Evolutionary conservation across 2,797 vertebrate genomes (phyloP).

Genomic region (Spinibarbus caldwelli): DNA sequence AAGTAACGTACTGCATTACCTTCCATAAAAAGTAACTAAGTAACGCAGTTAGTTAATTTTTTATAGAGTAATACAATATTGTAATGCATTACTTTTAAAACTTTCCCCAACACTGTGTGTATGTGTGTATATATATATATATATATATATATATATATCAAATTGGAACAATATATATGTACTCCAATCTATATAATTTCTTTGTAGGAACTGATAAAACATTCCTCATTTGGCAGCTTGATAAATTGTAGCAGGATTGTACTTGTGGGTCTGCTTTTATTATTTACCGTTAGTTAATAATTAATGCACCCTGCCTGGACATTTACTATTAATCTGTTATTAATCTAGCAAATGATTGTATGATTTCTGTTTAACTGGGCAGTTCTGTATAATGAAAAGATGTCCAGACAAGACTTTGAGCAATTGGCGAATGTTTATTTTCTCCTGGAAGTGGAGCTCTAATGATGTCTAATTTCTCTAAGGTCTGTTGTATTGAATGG

Average conservation of each 20-base stretch:
- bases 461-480: conserved; percentile 40
- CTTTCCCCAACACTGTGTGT: no score
- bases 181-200: not conserved
- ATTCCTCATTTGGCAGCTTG: not conserved
- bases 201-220: not conserved
- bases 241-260: not conserved
- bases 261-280: conserved; percentile 30
- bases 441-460: conserved; percentile 4
- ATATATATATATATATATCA: no score
- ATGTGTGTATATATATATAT: not conserved
- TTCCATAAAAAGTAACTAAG: no score
- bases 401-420: conserved; percentile 29
- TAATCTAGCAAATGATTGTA: conserved; percentile 68
- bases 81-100: no score
- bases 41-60: no score
- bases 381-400: conserved; percentile 71
- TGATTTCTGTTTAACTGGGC: conserved; percentile 69
- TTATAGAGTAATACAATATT: no score
- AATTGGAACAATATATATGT: not conserved
- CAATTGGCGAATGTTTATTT: conserved; percentile 31
- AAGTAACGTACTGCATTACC: no score
- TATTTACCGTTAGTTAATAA: conserved; percentile 35
- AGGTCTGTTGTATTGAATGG: conserved; percentile 34
- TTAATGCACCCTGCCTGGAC: conserved; percentile 48
- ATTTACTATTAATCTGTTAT: conserved; percentile 65